Evolutionary conservation across 2,113 vertebrate species (phyloP).

Genomic region (Rhinoptilus africanus): DNA sequence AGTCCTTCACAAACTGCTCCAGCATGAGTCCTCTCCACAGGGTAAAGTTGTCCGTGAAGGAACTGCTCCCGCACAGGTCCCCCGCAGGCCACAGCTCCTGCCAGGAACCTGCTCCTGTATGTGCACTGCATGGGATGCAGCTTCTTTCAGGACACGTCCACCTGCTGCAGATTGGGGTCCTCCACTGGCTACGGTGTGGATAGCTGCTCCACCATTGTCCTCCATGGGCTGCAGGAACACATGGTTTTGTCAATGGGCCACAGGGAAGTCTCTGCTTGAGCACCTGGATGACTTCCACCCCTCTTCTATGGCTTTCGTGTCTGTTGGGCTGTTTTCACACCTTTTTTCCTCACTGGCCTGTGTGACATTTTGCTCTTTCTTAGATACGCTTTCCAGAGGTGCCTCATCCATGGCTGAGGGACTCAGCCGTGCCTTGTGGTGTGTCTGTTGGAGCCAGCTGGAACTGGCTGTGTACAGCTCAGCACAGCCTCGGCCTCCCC

Average conservation of each 20-base stretch:
- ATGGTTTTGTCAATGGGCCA: rapidly evolving
- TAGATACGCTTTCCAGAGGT: background rate
- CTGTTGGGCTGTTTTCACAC: background rate
- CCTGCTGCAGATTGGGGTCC: rapidly evolving
- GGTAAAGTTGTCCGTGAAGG: background rate
- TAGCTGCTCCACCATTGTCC: rapidly evolving
- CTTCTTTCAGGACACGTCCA: background rate
- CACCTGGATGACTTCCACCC: rapidly evolving
- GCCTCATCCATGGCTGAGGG: rapidly evolving
- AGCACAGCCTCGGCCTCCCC: rapidly evolving
- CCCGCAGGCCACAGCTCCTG: background rate
- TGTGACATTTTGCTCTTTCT: background rate
- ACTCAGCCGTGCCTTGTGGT: rapidly evolving
- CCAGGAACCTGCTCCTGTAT: background rate
- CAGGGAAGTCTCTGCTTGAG: background rate
- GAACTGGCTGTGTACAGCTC: rapidly evolving
- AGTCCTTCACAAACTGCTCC: background rate
- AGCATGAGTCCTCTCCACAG: background rate
- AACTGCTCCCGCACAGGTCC: background rate
- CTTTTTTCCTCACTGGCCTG: background rate
- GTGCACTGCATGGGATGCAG: background rate
- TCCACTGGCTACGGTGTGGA: background rate
- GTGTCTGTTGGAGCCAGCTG: rapidly evolving
- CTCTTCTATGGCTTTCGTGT: background rate
- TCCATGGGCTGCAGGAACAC: background rate